A percentile compares a stretch with the other conserved stretches of the same genome.
phyloP scores from a whole-genome alignment of 2,113 vertebrate species.

The Pollimyrus isidori region DNA sequence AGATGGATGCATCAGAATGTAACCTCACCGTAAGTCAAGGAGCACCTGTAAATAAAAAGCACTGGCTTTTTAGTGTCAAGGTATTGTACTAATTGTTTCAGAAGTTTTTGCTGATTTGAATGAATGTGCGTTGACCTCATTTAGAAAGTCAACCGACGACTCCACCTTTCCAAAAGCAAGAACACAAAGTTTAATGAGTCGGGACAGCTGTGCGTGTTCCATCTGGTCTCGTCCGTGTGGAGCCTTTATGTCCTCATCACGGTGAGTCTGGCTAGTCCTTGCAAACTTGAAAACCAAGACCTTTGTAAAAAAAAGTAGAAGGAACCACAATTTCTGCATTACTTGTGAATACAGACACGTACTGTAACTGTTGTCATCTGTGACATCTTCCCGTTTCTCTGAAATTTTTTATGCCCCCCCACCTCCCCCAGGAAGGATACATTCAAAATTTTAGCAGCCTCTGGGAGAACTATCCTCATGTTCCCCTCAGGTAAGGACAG shows the following conservation, averaged over 20 bases:
- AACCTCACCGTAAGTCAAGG: background rate
- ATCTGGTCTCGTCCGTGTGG: conserved; percentile 85
- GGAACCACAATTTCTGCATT: background rate
- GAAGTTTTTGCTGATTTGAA: background rate
- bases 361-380: background rate
- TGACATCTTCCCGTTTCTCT: background rate
- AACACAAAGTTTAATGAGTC: conserved; percentile 97
- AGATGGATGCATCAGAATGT: background rate
- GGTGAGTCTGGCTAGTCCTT: conserved; percentile 57
- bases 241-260: conserved; percentile 79
- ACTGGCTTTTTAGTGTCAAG: background rate
- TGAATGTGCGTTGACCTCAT: background rate
- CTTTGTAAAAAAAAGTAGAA: background rate
- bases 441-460: conserved; percentile 81
- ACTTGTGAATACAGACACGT: background rate
- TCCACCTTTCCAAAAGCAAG: conserved; percentile 96
- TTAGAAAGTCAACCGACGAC: conserved; percentile 90
- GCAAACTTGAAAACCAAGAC: background rate
- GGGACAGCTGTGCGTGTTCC: conserved; percentile 88
- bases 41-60: background rate
- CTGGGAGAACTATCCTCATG: conserved; percentile 93
- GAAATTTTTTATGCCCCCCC: background rate
- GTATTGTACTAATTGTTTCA: background rate
- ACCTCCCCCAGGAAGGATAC: conserved; percentile 77
- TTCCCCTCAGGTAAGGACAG: conserved; percentile 72